phyloP scores from a whole-genome alignment of 1,140 invertebrate species.

The Acromyrmex charruanus region DNA sequence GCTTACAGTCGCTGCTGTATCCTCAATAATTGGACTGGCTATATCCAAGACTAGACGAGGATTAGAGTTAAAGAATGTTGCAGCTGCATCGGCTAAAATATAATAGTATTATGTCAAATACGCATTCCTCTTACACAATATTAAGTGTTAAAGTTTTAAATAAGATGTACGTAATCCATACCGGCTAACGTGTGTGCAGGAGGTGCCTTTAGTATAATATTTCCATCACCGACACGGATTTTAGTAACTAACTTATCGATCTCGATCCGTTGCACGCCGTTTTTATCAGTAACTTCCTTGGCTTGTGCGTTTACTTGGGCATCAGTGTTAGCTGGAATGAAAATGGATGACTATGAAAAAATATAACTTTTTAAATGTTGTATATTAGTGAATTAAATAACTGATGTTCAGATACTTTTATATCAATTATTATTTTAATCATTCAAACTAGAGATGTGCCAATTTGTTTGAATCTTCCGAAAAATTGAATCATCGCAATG shows the following conservation, averaged over 20 bases:
- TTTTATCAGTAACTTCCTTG: conserved; percentile 87
- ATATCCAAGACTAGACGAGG: conserved; percentile 90
- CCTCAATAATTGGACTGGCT: conserved; percentile 90
- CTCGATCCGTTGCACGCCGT: conserved; percentile 88
- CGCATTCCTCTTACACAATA: background rate
- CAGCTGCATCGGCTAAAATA: conserved; percentile 88
- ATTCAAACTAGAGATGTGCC: too few relatives aligned
- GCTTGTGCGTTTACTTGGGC: conserved; percentile 87
- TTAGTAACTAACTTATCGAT: conserved; percentile 88
- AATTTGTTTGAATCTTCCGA: too few relatives aligned
- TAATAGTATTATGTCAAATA: background rate
- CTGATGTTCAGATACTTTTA: background rate
- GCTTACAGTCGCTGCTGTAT: conserved; percentile 88
- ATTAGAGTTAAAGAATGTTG: conserved; percentile 90
- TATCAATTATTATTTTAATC: background rate
- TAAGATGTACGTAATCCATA: conserved; percentile 70
- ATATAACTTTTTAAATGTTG: conserved; percentile 9
- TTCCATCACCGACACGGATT: conserved; percentile 88
- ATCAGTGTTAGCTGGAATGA: conserved; percentile 87
- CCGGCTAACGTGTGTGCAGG: conserved; percentile 84
- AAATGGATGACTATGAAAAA: conserved; percentile 21
- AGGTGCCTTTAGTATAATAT: conserved; percentile 86
- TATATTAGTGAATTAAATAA: conserved; percentile 5
- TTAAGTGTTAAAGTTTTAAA: background rate
- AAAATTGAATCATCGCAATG: background rate